phyloP scores from a whole-genome alignment of 1,140 invertebrate genomes.

The Drosophila nigromelanica region DNA sequence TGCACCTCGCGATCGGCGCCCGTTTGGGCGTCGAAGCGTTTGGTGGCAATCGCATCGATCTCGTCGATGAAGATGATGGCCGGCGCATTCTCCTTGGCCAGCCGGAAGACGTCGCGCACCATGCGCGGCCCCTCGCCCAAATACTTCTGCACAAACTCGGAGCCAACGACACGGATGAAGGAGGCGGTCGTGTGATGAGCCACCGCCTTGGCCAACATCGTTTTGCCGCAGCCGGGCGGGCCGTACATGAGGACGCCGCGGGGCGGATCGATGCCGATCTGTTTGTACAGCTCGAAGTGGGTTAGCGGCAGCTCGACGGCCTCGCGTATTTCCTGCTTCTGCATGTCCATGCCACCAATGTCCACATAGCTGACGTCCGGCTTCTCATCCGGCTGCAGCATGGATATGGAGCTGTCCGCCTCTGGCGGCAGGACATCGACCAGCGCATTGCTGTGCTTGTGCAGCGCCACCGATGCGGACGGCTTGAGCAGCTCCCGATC shows the following conservation, averaged over 20 bases:
- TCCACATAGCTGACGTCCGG: constrained; percentile 98
- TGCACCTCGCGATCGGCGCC: constrained; percentile 99
- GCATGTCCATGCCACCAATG: constrained; percentile 99
- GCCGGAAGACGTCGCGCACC: constrained; percentile 99
- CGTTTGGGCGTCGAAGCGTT: constrained; percentile 99
- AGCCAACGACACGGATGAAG: constrained; percentile 99
- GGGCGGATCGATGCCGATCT: constrained; percentile 97
- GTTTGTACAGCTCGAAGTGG: constrained; percentile 99
- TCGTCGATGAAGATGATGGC: constrained; percentile 99
- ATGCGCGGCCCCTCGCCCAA: constrained; percentile 99
- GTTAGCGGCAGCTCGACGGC: constrained; percentile 99
- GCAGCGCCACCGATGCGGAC: constrained; percentile 97
- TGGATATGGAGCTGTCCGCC: constrained; percentile 98
- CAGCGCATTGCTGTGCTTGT: constrained; percentile 99
- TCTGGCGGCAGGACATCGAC: constrained; percentile 99
- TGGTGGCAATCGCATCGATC: constrained; percentile 99
- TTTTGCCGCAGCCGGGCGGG: constrained; percentile 97
- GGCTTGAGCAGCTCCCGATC: constrained; percentile 98
- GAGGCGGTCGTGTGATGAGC: constrained; percentile 99
- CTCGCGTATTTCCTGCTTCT: constrained; percentile 99
- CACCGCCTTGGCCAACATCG: constrained; percentile 99
- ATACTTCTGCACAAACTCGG: constrained; percentile 99
- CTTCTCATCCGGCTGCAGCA: constrained; percentile 98
- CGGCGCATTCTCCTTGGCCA: constrained; percentile 99
- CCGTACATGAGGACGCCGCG: constrained; percentile 99